Evolutionary conservation across 2,888 invertebrate species (phyloP).

Genomic region (Dryococelus australis): DNA sequence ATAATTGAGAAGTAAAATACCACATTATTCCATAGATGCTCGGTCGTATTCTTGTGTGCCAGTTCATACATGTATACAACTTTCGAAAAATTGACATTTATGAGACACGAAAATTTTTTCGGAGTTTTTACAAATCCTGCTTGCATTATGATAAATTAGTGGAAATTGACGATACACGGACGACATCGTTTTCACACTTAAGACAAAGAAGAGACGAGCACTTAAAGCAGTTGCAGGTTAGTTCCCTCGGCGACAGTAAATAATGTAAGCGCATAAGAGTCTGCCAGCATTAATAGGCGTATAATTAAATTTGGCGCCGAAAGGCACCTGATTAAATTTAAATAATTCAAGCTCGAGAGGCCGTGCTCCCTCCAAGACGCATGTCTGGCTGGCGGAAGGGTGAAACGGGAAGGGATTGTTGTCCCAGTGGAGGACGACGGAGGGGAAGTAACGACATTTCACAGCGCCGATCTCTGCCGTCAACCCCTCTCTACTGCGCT

Average conservation of each 20-base stretch:
- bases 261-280: slow-evolving; percentile 45
- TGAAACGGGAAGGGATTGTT: slow-evolving; percentile 34
- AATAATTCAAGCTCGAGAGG: slow-evolving; percentile 54
- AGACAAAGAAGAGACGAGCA: neutral
- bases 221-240: neutral
- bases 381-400: slow-evolving; percentile 41
- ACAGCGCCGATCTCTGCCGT: neutral
- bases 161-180: neutral
- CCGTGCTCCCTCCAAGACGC: slow-evolving; percentile 40
- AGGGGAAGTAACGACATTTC: slow-evolving; percentile 29
- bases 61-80: too few species aligned
- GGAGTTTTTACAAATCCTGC: too few species aligned
- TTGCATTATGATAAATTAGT: neutral
- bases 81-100: too few species aligned
- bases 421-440: slow-evolving; percentile 22
- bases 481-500: neutral
- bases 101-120: too few species aligned
- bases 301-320: slow-evolving; percentile 57
- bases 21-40: too few species aligned
- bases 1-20: too few species aligned
- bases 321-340: slow-evolving; percentile 59
- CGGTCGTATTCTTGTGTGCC: too few species aligned
- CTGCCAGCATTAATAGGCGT: slow-evolving; percentile 54
- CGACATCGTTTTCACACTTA: neutral
- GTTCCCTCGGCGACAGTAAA: neutral